Base-by-base conservation (phyloP, 1,140 invertebrate species). In the Brachystomella parvula region DNA sequence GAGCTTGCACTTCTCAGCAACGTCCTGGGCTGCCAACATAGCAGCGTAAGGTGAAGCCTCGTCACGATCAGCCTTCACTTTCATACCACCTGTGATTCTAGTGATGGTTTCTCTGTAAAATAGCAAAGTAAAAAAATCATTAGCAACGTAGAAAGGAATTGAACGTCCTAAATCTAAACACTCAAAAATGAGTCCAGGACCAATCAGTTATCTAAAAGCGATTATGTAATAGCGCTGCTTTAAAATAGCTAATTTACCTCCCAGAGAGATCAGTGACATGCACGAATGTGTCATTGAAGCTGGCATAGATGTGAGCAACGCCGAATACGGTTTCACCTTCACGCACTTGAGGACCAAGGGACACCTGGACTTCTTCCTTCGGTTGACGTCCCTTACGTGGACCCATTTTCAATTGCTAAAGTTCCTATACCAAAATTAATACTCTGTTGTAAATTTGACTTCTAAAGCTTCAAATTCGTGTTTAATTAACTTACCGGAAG, bases 271-370 rank as follows among this genome's bases (percentile, higher is more conserved):
- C 97, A 2, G 97, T 99, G 39, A 99, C 94, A 82, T 99, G 97
- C 6, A 99, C 97, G 78, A 99, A 99, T 47, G 97, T 99, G 78
- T 99, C 97, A 78, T 99, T 99, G 83, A 99, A 99, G 71, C 93
- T 96, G 68, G 97, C 97, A 79, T 95, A 99, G 76, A 99, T 99
- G 80, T 99, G 97, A 62, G 96, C 96, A 6, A 99, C 96, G 60
- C 96, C 97, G 79, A 99, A 99, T 53, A 99, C 94, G 74, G 90
- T 88, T 82, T 99, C 96, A 64, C 96, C 96, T 76, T 97, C 95
- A 69, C 91, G 86, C 31, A 96, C 92, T 82, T 98, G 96, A 57
- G 96, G 96, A 70, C 96, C 96, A 65, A 99, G 84, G 29, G 90
- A 89, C 28, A 99, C 89, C 80, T 98, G 94, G 44, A 94, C 93